Evolutionary conservation across 2,113 vertebrate species (phyloP), one percentile per base, ranked within the genome.

Genomic region (Psittacula cyanocephala): DNA sequence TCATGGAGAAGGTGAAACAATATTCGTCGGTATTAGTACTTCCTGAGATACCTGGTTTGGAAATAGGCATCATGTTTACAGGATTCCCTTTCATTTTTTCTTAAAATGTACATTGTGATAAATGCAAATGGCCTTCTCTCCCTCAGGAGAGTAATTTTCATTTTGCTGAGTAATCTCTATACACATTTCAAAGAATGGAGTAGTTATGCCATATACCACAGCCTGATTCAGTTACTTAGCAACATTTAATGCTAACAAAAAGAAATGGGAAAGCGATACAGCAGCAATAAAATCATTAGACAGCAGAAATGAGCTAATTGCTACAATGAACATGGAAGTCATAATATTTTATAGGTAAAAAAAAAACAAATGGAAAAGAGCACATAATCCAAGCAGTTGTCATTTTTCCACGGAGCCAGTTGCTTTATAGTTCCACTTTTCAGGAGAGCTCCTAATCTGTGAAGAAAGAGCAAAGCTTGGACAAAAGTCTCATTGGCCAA

Each of bases 201-300:
- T 37, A 86, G 25, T 69, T 85, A 18, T 50, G 39, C 19, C 57
- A 69, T 84, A 33, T 68, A 80, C 44, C 5, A 7, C 41, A 87
- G 57, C 16, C 63, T 16, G 14, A 55, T 77, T 95, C 44, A n/a
- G 91, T 95, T 90, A 78, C 91, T 90, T 88, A 90, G 93, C 88
- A 95, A 84, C 85, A 43, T 75, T 81, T 86, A 86, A 67, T 60
- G 46, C 52, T 88, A 95, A 64, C 10, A 63, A 50, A 93, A 89
- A 76, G 52, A 89, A 89, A 64, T 7, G n/a, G 47, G 17, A 39
- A 81, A 71, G 39, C 64, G 39, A 57, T 60, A 37, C 18, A 71
- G 68, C 11, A 57, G 68, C 59, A 81, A 19, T 67, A 71, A 91
- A 52, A 91, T 55, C 29, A 13, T 67, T 80, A 75, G 82, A 55